These are phyloP conservation scores for Columba janthina DNA, from an alignment of 2,113 vertebrate genomes.

Conservation along the genomic window DNA sequence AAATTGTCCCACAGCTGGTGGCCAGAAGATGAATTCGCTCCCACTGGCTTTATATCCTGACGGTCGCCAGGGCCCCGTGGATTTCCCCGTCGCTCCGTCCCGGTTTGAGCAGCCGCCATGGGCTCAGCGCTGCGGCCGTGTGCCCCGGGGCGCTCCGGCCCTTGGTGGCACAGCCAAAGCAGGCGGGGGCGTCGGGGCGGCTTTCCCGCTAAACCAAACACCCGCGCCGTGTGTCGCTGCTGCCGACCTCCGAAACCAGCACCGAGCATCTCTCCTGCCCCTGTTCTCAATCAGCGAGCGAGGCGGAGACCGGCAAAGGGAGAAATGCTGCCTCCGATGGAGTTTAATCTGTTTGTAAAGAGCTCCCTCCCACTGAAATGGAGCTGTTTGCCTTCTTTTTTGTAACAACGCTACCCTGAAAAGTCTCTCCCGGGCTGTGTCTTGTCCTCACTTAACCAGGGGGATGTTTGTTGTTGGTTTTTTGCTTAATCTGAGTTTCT, in stretches of 20 bases:
- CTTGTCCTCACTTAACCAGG: not conserved
- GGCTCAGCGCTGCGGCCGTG: not conserved
- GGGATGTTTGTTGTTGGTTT: not conserved
- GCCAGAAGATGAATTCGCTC: not conserved
- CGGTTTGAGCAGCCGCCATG: not conserved
- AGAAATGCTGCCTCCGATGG: conserved; percentile 8
- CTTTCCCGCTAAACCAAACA: not conserved
- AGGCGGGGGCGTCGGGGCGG: not conserved
- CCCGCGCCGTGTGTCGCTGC: rapidly evolving
- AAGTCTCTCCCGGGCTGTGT: not conserved
- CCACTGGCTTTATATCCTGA: not conserved
- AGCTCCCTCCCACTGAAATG: not conserved
- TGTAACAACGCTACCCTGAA: not conserved
- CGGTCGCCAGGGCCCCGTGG: not conserved
- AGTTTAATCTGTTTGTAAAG: conserved; percentile 49
- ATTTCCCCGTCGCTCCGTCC: too few relatives aligned
- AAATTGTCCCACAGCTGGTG: not conserved
- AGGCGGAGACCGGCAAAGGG: not conserved
- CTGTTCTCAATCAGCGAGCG: not conserved
- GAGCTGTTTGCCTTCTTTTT: not conserved
- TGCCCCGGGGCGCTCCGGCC: too few relatives aligned
- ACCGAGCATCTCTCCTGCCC: not conserved
- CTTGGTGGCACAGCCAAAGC: not conserved
- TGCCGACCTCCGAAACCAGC: not conserved
- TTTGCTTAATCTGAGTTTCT: not conserved